Percentiles rank a stretch among this genome's conserved stretches.
Evolutionary conservation across 2,797 vertebrate species (phyloP).

Genomic region (Epinephelus awoara): DNA sequence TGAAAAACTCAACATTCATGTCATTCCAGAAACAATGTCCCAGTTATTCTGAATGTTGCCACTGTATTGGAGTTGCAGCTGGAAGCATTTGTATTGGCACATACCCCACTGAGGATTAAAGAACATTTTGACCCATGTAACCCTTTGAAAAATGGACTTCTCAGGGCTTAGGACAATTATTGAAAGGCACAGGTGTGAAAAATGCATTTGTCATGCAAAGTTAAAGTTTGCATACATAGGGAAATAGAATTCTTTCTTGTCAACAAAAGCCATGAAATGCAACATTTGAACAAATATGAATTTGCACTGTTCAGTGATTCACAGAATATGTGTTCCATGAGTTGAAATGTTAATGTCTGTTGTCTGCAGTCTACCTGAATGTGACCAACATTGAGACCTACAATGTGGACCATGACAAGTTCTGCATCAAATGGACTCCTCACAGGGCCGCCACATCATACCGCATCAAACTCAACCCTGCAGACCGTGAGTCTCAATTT

Average conservation of each 20-base stretch:
- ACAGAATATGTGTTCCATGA: neutral
- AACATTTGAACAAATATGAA: neutral
- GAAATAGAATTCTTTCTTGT: neutral
- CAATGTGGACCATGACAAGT: slow-evolving; percentile 90
- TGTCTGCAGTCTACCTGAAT: slow-evolving; percentile 93
- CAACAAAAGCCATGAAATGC: neutral
- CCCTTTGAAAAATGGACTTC: no score
- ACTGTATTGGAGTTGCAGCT: neutral
- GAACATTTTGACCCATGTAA: no score
- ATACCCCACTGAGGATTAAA: no score
- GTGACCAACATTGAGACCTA: slow-evolving; percentile 93
- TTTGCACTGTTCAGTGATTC: neutral
- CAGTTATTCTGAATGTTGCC: neutral
- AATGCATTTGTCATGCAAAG: neutral
- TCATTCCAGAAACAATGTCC: neutral
- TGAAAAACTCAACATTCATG: no score
- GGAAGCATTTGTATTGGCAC: neutral
- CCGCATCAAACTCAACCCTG: slow-evolving; percentile 92
- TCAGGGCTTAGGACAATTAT: neutral
- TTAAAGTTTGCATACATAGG: neutral
- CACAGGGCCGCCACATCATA: slow-evolving; percentile 95
- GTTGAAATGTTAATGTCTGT: neutral
- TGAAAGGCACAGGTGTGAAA: neutral
- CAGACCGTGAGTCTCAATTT: slow-evolving; percentile 85
- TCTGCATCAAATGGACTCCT: slow-evolving; percentile 94